Conservation (phyloP, 2,888 invertebrate genomes). For the Nezara viridula region DNA sequence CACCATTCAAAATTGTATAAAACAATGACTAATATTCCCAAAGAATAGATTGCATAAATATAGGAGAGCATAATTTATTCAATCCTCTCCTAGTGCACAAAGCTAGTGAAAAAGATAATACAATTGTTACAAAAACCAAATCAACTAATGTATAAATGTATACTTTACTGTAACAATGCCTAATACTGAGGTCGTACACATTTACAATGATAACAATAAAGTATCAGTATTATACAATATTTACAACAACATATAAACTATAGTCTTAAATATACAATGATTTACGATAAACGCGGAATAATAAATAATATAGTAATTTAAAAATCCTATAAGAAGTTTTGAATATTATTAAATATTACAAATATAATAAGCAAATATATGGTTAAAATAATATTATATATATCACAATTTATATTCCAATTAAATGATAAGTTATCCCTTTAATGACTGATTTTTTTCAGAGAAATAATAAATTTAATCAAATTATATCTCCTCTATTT, state of each 20-base stretch:
- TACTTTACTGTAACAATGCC: constrained; percentile 14
- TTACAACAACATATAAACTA: constrained; percentile 47
- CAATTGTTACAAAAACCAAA: neutral
- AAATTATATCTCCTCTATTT: neutral
- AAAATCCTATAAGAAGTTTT: neutral
- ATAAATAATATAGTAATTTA: constrained; percentile 19
- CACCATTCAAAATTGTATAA: neutral
- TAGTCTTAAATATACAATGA: constrained; percentile 19
- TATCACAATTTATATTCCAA: constrained; percentile 30
- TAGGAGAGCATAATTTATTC: neutral
- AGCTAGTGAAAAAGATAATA: neutral
- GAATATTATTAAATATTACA: neutral
- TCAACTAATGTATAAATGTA: constrained; percentile 26
- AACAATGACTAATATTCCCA: neutral
- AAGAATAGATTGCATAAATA: neutral
- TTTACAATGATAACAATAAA: constrained; percentile 30
- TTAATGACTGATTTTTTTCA: neutral
- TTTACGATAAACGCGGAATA: neutral
- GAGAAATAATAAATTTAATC: neutral
- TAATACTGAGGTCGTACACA: neutral
- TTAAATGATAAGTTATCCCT: neutral
- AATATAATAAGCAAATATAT: constrained; percentile 37
- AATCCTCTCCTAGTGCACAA: neutral
- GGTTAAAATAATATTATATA: constrained; percentile 3
- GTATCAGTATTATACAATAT: constrained; percentile 36